phyloP scores from a whole-genome alignment of 2,113 vertebrate genomes.

The Elephas maximus region DNA sequence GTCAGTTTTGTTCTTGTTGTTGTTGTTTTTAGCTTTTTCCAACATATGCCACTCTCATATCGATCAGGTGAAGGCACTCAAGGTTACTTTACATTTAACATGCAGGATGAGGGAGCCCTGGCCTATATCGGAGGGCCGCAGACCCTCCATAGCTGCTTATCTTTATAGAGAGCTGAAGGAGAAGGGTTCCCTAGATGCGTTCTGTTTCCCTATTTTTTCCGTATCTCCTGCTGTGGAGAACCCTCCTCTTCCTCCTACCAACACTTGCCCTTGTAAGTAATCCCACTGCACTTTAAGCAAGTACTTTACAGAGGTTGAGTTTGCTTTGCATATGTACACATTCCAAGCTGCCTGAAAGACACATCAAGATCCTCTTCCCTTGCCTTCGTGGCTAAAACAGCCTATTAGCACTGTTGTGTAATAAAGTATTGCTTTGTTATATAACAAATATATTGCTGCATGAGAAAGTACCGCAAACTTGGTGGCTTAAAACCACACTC shows the following conservation, averaged over 20 bases:
- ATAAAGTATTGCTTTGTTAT: background rate
- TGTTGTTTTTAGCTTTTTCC: background rate
- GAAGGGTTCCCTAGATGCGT: background rate
- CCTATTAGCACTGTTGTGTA: conserved; percentile 10
- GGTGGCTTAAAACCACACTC: background rate
- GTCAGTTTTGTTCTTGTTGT: background rate
- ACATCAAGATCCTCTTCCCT: background rate
- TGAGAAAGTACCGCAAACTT: background rate
- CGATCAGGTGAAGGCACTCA: background rate
- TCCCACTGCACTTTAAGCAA: conserved; percentile 6
- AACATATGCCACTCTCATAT: background rate
- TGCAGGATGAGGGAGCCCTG: background rate
- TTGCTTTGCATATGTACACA: background rate
- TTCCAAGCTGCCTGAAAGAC: background rate
- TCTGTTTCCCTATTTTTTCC: background rate
- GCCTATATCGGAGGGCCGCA: background rate
- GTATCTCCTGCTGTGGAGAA: background rate
- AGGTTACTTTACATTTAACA: background rate
- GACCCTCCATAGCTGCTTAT: background rate
- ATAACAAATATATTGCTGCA: background rate
- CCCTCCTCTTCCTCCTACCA: background rate
- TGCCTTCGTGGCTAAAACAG: background rate
- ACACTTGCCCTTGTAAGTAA: background rate
- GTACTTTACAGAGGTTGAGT: background rate
- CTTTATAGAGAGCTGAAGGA: conserved; percentile 18